Base-by-base conservation (phyloP, 2,113 vertebrate species). In the Carettochelys insculpta region DNA sequence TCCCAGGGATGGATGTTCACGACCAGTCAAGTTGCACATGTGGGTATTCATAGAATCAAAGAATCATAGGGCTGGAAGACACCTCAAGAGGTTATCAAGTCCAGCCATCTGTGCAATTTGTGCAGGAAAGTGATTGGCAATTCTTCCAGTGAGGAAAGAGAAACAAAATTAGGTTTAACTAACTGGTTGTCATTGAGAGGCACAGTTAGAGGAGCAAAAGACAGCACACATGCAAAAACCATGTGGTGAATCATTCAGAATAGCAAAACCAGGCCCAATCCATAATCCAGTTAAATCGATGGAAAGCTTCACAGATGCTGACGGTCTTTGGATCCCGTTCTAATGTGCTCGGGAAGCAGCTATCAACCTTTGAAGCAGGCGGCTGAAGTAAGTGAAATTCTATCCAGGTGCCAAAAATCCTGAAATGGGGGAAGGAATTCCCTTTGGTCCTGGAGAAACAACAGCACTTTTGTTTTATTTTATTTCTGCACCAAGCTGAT, bases 361-460 rank as follows among this genome's bases (percentile, higher is more conserved):
- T 92, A 94, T 95, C 96, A 91, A 86, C 83, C 87, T 53, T 86
- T 82, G 92, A 91, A 95, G 54, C 85, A 93, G 90, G 97, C 90
- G 93, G 94, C 93, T 94, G 90, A 95, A 95, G 93, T 94, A 51
- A 95, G 94, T 92, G 95, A 96, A 97, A 97, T 96, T 71, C 92
- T 96, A 96, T 95, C 96, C 96, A 97, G 96, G 96, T 97, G 97
- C 94, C 94, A 96, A 94, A 94, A 93, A 96, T 95, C 96, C 90
- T 95, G 85, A 95, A 96, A 94, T 43, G 4, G 92, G n/a, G 92
- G 96, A 96, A 96, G 88, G 91, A 97, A 96, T 97, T 97, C 96
- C 95, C 96, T 82, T 96, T 96, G 93, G 96, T 92, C 88, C 92
- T 91, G 92, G 56, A 93, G 96, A 96, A 98, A 97, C 96, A 97